phyloP scores from a whole-genome alignment of 2,888 invertebrate species.

The Malacosoma neustria region DNA sequence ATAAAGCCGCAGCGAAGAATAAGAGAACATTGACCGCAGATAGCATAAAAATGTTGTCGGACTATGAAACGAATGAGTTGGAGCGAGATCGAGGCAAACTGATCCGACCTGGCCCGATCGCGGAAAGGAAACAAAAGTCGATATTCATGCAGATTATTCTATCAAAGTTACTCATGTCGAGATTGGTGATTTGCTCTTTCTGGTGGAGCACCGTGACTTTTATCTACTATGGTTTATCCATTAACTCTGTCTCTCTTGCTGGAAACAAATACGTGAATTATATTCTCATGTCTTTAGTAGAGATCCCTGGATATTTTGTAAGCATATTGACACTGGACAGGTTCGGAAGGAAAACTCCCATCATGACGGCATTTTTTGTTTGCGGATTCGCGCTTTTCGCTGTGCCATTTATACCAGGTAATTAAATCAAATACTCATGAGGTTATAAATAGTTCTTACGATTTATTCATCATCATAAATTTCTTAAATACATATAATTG shows the following conservation, averaged over 20 bases:
- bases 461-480: too few relatives aligned
- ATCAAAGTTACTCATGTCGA: constrained; percentile 65
- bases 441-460: too few relatives aligned
- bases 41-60: constrained; percentile 20
- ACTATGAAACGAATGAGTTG: constrained; percentile 12
- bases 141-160: constrained; percentile 52
- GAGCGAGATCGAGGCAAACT: constrained; percentile 5
- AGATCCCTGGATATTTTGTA: constrained; percentile 77
- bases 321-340: constrained; percentile 74
- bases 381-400: constrained; percentile 72
- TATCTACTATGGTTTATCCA: constrained; percentile 86
- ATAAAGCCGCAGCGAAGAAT: constrained; percentile 60
- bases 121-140: constrained; percentile 14
- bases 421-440: too few relatives aligned
- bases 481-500: too few relatives aligned
- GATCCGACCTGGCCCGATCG: too few relatives aligned
- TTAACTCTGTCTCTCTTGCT: constrained; percentile 83
- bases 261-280: constrained; percentile 87
- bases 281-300: constrained; percentile 77
- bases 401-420: constrained; percentile 72
- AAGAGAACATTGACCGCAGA: constrained; percentile 49
- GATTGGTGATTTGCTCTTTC: constrained; percentile 79
- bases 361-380: constrained; percentile 72
- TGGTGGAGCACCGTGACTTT: constrained; percentile 88
- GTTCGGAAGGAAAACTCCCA: constrained; percentile 73